Conservation (phyloP, 2,113 vertebrate genomes). For the Rousettus leschenaultii region DNA sequence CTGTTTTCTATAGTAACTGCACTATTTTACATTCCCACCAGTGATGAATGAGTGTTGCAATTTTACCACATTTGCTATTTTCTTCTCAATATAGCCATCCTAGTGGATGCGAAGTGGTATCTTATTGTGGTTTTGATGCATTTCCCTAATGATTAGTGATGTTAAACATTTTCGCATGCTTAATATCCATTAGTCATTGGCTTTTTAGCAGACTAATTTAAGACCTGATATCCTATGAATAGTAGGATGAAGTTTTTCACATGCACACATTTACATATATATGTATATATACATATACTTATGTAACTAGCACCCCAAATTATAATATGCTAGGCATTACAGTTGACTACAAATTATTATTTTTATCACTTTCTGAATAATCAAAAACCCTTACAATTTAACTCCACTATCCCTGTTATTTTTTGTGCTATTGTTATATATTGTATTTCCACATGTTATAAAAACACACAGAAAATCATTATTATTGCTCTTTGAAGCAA, state of each 20-base stretch:
- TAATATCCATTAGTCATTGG: background rate
- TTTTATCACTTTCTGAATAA: constrained; percentile 22
- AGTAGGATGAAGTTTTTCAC: background rate
- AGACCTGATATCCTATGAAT: background rate
- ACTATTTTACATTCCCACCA: background rate
- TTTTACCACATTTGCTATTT: background rate
- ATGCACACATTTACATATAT: background rate
- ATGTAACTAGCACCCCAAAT: background rate
- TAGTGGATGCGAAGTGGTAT: background rate
- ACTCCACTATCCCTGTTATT: background rate
- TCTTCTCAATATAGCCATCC: background rate
- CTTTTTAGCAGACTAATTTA: background rate
- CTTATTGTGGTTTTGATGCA: background rate
- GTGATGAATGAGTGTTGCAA: background rate
- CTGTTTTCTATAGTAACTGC: background rate
- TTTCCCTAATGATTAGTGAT: background rate
- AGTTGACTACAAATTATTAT: background rate
- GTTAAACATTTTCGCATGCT: background rate
- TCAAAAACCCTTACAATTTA: background rate
- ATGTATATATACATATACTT: background rate
- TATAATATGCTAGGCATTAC: background rate
- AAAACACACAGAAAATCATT: background rate
- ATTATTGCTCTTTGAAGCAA: constrained; percentile 21
- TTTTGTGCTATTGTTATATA: background rate
- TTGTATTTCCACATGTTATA: background rate